Evolutionary conservation across 2,888 invertebrate species (phyloP).

Genomic region (Latheticus oryzae): DNA sequence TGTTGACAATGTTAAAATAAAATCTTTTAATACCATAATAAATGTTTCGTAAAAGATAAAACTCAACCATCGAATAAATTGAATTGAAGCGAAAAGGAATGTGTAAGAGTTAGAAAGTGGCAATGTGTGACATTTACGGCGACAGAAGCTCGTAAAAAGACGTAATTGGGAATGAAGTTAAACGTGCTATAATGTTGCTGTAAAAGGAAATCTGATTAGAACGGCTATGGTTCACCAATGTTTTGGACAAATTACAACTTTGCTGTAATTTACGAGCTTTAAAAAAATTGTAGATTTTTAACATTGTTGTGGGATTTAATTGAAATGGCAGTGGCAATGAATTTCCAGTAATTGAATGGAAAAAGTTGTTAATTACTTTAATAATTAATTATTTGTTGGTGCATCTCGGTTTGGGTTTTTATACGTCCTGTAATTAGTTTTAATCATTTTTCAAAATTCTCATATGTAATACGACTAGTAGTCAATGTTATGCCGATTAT

Average conservation of each 20-base stretch:
- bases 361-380: too few species aligned
- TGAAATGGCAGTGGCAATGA: background rate
- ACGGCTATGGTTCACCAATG: slow-evolving; percentile 6
- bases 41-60: background rate
- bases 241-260: slow-evolving; percentile 9
- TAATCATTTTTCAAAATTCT: too few species aligned
- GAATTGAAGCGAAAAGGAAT: slow-evolving; percentile 9
- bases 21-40: slow-evolving; percentile 5
- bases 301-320: slow-evolving; percentile 3
- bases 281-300: slow-evolving; percentile 3
- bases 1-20: background rate
- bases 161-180: slow-evolving; percentile 17
- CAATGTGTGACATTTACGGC: slow-evolving; percentile 20
- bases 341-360: slow-evolving; percentile 1
- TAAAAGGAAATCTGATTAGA: slow-evolving; percentile 23
- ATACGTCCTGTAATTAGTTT: too few species aligned
- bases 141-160: slow-evolving; percentile 13
- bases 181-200: slow-evolving; percentile 18
- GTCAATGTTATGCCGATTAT: too few species aligned
- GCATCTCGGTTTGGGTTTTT: too few species aligned
- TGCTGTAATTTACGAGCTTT: slow-evolving; percentile 1
- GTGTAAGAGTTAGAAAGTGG: slow-evolving; percentile 20
- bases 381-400: too few species aligned
- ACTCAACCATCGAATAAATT: slow-evolving; percentile 5
- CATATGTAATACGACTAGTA: too few species aligned